A percentile compares a stretch with the other conserved stretches of the same genome.
These are phyloP conservation scores for Urophycis tenuis DNA, from an alignment of 2,797 vertebrate genomes.

Conservation along the genomic window DNA sequence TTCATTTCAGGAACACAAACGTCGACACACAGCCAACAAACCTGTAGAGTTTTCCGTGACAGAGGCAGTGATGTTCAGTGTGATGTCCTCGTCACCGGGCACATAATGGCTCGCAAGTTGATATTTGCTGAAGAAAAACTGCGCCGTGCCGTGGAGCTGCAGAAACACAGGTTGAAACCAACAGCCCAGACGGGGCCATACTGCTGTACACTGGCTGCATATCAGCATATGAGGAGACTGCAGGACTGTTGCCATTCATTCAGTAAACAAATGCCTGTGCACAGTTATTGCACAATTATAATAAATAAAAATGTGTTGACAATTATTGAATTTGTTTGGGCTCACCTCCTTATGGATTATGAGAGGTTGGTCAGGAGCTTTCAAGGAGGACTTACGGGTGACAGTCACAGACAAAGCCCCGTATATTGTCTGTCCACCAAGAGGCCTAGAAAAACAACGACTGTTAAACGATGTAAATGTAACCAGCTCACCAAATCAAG, in stretches of 20 bases:
- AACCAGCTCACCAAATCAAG: background rate
- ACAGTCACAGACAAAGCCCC: slow-evolving; percentile 48
- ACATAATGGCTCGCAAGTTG: slow-evolving; percentile 25
- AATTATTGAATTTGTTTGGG: background rate
- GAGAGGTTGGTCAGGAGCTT: background rate
- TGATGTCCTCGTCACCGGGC: background rate
- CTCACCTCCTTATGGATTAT: slow-evolving; percentile 49
- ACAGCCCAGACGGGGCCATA: background rate
- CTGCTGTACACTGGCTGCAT: background rate
- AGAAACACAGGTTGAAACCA: slow-evolving; percentile 10
- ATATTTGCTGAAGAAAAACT: slow-evolving; percentile 52
- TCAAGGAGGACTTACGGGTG: background rate
- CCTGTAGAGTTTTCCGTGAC: slow-evolving; percentile 47
- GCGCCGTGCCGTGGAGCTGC: slow-evolving; percentile 56
- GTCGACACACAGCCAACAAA: slow-evolving; percentile 14
- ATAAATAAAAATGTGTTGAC: background rate
- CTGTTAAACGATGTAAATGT: background rate
- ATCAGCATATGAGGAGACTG: background rate
- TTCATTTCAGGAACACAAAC: background rate
- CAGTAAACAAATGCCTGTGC: too few species aligned
- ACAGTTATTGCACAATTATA: background rate
- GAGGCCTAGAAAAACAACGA: slow-evolving; percentile 33
- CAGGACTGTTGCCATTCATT: background rate
- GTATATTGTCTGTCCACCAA: slow-evolving; percentile 43
- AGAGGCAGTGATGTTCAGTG: slow-evolving; percentile 32